Percentiles rank a stretch among this genome's conserved stretches.
Evolutionary conservation across 2,888 invertebrate species (phyloP).

Genomic region (Latrodectus hesperus): DNA sequence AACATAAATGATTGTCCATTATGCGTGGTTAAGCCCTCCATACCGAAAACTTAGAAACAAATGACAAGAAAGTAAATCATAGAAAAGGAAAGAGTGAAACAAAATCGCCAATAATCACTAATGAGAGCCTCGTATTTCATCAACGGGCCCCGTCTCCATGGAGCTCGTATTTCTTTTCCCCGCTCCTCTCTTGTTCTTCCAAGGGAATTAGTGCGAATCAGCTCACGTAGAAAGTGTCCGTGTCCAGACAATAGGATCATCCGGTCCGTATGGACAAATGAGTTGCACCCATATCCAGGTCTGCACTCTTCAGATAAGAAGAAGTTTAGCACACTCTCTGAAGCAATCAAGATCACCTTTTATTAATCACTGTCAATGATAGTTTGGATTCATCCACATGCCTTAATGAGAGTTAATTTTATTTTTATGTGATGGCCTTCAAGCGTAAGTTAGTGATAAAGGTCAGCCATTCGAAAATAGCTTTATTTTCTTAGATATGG

Average conservation of each 20-base stretch:
- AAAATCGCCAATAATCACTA: slow-evolving; percentile 51
- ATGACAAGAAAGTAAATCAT: slow-evolving; percentile 33
- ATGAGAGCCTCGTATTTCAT: slow-evolving; percentile 62
- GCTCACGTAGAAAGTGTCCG: slow-evolving; percentile 66
- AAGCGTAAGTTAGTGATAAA: slow-evolving; percentile 2
- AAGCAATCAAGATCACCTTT: slow-evolving; percentile 53
- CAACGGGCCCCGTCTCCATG: slow-evolving; percentile 54
- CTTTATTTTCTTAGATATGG: neutral
- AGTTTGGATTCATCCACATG: slow-evolving; percentile 46
- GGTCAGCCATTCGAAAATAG: neutral
- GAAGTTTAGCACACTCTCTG: slow-evolving; percentile 35
- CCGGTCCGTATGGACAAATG: slow-evolving; percentile 62
- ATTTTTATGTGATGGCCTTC: neutral
- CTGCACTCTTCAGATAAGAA: slow-evolving; percentile 58
- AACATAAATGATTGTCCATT: no score
- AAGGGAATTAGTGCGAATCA: slow-evolving; percentile 56
- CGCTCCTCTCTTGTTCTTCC: slow-evolving; percentile 42
- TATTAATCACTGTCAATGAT: slow-evolving; percentile 59
- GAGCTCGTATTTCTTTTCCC: slow-evolving; percentile 56
- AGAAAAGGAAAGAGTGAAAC: slow-evolving; percentile 8
- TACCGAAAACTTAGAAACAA: slow-evolving; percentile 7
- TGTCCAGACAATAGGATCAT: slow-evolving; percentile 66
- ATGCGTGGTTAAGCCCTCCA: neutral
- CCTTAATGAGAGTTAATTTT: slow-evolving; percentile 13
- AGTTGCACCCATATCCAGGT: slow-evolving; percentile 24